Percentiles rank a stretch among this genome's conserved stretches.
These are phyloP conservation scores for Pachycephus smyrnensis DNA, from an alignment of 2,888 invertebrate genomes.

Conservation along the genomic window DNA sequence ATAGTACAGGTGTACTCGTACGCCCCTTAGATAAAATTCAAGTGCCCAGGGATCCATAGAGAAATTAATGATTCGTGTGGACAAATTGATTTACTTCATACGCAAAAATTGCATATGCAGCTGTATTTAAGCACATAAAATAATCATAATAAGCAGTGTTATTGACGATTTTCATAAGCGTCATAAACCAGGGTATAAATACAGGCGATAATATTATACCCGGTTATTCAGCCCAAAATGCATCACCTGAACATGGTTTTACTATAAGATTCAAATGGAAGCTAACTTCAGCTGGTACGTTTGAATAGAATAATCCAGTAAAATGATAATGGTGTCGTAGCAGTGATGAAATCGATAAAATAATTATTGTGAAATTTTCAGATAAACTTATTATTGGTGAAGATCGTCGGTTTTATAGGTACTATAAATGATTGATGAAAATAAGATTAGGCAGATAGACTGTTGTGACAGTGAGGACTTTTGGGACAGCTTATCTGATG, in stretches of 20 bases:
- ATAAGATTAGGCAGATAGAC: background rate
- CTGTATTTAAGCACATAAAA: too few species aligned
- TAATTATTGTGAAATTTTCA: background rate
- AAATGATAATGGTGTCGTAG: background rate
- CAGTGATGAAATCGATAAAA: background rate
- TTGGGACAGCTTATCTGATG: too few species aligned
- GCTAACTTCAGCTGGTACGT: too few species aligned
- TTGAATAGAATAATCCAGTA: background rate
- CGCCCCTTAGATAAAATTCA: background rate
- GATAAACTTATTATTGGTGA: background rate
- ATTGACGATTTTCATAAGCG: too few species aligned
- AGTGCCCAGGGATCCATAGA: background rate
- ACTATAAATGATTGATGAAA: background rate
- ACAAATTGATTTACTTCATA: background rate
- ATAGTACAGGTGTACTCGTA: background rate
- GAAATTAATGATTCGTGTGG: background rate
- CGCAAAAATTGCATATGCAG: too few species aligned
- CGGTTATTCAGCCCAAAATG: too few species aligned
- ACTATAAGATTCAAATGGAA: too few species aligned
- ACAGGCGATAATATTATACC: too few species aligned
- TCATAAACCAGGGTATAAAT: too few species aligned
- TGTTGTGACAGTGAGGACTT: background rate
- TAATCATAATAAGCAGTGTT: too few species aligned
- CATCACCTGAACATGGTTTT: too few species aligned
- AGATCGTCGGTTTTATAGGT: background rate